Conservation (phyloP, 2,797 vertebrate genomes). For the Sarcoramphus papa region DNA sequence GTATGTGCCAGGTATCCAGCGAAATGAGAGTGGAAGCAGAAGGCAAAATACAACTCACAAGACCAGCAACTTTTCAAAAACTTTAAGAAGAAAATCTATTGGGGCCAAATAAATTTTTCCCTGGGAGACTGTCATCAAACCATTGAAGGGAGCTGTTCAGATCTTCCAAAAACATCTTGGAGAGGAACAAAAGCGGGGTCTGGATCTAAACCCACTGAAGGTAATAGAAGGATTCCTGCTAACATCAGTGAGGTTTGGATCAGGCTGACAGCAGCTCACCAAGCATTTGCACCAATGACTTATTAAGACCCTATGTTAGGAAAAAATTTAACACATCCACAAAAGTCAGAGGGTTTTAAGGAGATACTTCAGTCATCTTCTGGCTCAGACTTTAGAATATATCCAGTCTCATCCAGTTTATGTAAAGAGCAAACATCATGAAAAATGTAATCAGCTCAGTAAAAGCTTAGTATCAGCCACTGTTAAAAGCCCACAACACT, state of each 20-base stretch:
- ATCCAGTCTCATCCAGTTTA: background rate
- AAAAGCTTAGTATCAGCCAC: background rate
- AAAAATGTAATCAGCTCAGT: slow-evolving; percentile 1
- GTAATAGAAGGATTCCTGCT: background rate
- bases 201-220: background rate
- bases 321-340: background rate
- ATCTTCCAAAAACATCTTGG: background rate
- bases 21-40: background rate
- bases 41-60: background rate
- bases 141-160: background rate
- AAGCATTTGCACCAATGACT: background rate
- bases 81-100: background rate
- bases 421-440: background rate
- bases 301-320: background rate
- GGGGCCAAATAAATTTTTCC: background rate
- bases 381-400: background rate
- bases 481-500: background rate
- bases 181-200: background rate
- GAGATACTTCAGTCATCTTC: background rate
- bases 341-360: background rate
- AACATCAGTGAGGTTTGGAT: background rate
- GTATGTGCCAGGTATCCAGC: background rate
- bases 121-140: background rate
- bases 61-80: background rate
- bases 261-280: background rate